Base-by-base conservation (phyloP, 2,797 vertebrate genomes). In the Parauchenoglanis ngamensis region DNA sequence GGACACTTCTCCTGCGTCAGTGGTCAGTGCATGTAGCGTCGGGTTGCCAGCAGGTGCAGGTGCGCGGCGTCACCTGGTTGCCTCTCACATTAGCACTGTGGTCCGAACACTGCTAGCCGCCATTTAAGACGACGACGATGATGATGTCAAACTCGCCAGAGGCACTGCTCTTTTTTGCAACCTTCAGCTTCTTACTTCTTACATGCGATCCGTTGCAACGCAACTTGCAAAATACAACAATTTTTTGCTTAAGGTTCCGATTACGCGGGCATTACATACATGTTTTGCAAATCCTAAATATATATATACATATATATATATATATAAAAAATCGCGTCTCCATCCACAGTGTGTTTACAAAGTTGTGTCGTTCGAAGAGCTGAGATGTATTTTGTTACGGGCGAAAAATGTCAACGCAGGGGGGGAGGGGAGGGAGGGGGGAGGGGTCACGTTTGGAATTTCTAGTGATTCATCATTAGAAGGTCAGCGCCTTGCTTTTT, bases 81-180 rank as follows among this genome's bases (percentile, higher is more conserved):
- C 93, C 93, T 94, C 94, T 92, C 94, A 94, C 93, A 93, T 94
- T 92, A 94, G 94, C 94, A 95, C 95, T 96, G 95, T 95, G 95
- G 94, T 95, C 92, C 90, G 89, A 90, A 91, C 88, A 91, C 93
- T 92, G 94, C 94, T 92, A 94, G 93, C 92, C 93, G 93, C 94
- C 93, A 94, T 92, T 94, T 91, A 90, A 93, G 95, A 79, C 23
- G 28, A 85, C 10, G 61, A 56, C 2, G n/a, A 94, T 93, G 91
- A 95, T 96, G 95, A 96, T 96, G 96, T 96, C 95, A 96, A 94
- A 94, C 92, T 93, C 92, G 90, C 81, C 94, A 92, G 91, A 92
- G 91, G 91, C 92, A 92, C 93, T 91, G 59, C 52, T 87, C 82
- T 86, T 91, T 84, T 87, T 88, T 70, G 84, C 89, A 88, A 35